Base-by-base conservation (phyloP, 1,140 invertebrate species). In the Neotoxoptera formosana region DNA sequence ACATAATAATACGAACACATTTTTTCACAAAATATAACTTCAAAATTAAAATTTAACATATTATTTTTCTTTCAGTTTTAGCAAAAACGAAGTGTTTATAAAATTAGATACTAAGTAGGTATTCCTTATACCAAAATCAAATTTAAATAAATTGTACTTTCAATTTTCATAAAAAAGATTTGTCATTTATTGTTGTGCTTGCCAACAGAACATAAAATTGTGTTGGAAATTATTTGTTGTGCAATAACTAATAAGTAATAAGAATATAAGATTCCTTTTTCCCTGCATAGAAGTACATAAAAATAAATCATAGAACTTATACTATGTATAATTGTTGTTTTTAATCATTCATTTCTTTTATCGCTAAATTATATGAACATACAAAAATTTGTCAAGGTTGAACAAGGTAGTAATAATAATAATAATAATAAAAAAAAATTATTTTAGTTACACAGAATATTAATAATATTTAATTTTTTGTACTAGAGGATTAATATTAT, bases 381-480 rank as follows among this genome's bases (percentile, higher is more conserved):
- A 90, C 89, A 90, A 90, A 90, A 90, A 36, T 8, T 30, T 67
- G 21, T 90, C 53, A 90, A 90, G 89, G 36, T 90, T 56, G 51
- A 89, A 89, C 88, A 89, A 89, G 51, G 88, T 89, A 56, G 56
- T 56, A 89, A 88, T 89, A 89, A 89, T 56, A 53, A 53, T 53
- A 9, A 87, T 84, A 41, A 84, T 84, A 41, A 41, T 41, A 41
- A 56, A 41, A 60, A 90, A 60, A 60, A 90, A 90, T 30, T 21
- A 56, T 56, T 56, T 90, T 60, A 60, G 17, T 90, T 45, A 90
- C 9, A 67, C 53, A 67, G 89, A 90, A 67, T 45, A 90, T 90
- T 67, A 67, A 90, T 90, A 56, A 90, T 90, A 90, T 41, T 90
- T 45, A 60, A 36, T 90, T 90, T 56, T 90, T 90, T 90, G 89